Conservation (phyloP, 2,113 vertebrate species). For the Scomber japonicus region DNA sequence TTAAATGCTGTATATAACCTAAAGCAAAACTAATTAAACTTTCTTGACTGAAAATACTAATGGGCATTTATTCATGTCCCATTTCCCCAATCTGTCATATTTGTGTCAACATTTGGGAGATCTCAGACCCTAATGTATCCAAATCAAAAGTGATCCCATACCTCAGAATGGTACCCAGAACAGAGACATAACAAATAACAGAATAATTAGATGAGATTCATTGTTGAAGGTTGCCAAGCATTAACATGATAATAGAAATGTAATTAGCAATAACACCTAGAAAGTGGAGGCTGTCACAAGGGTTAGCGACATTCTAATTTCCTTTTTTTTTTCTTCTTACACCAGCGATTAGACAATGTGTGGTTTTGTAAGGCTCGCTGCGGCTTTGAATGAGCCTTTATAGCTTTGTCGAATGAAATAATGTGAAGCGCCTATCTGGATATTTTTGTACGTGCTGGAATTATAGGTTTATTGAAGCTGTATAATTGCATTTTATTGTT, state of each 20-base stretch:
- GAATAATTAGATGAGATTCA: conserved; percentile 77
- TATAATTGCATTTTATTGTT: conserved; percentile 87
- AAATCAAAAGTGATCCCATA: conserved; percentile 36
- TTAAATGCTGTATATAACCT: too few relatives aligned
- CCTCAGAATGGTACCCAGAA: conserved; percentile 57
- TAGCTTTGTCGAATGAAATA: conserved; percentile 81
- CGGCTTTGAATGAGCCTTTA: conserved; percentile 76
- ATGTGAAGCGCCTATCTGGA: conserved; percentile 77
- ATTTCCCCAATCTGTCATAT: conserved; percentile 9
- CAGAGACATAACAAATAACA: conserved; percentile 73
- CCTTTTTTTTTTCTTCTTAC: conserved; percentile 44
- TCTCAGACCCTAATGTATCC: neutral
- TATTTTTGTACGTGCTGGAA: conserved; percentile 79
- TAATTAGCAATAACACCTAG: conserved; percentile 82
- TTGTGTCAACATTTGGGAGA: conserved; percentile 41
- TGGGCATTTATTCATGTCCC: neutral
- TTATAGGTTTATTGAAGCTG: conserved; percentile 82
- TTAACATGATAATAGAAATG: conserved; percentile 81
- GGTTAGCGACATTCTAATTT: conserved; percentile 76
- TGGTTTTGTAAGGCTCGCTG: conserved; percentile 70
- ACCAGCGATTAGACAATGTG: conserved; percentile 77
- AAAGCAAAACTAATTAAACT: conserved; percentile 17
- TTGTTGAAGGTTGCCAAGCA: conserved; percentile 64
- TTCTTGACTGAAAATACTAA: neutral
- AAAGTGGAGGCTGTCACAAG: conserved; percentile 57